These are phyloP conservation scores for Umimayanthus kanabou DNA, from an alignment of 92 coral and sea anemone species.

Conservation along the genomic window DNA sequence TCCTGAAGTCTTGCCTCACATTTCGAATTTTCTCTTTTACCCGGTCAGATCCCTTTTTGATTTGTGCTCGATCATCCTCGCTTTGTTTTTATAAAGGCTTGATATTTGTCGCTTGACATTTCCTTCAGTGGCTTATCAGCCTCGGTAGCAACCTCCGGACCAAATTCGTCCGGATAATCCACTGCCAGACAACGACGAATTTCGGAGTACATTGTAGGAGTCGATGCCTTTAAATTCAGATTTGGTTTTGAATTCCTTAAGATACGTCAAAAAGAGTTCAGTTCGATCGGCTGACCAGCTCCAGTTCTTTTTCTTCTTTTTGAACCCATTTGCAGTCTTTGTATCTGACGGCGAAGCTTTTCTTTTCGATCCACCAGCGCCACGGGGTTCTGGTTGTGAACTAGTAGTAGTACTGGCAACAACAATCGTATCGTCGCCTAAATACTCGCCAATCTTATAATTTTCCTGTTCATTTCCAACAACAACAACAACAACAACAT, in stretches of 20 bases:
- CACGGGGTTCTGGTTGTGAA: slow-evolving; percentile 17
- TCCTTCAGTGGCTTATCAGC: slow-evolving; percentile 5
- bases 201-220: not conserved
- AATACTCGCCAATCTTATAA: slow-evolving; percentile 1
- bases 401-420: slow-evolving; percentile 19
- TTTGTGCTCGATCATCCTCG: too few species aligned
- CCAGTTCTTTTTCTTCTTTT: slow-evolving; percentile 3
- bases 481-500: not conserved
- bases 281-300: slow-evolving; percentile 22
- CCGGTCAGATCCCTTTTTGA: too few species aligned
- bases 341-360: slow-evolving; percentile 1
- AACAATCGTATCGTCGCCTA: slow-evolving; percentile 22
- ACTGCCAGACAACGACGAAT: slow-evolving; percentile 8
- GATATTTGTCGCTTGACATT: not conserved
- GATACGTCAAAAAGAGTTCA: not conserved
- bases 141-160: not conserved
- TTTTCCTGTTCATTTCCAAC: slow-evolving; percentile 22
- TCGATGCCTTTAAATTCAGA: slow-evolving; percentile 20
- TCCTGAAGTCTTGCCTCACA: not conserved
- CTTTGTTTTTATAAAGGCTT: too few species aligned
- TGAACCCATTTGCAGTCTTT: slow-evolving; percentile 13
- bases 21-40: too few species aligned
- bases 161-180: not conserved
- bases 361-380: not conserved
- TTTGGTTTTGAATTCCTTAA: slow-evolving; percentile 17